phyloP scores from a whole-genome alignment of 2,797 vertebrate genomes.

The Florisuga fusca region DNA sequence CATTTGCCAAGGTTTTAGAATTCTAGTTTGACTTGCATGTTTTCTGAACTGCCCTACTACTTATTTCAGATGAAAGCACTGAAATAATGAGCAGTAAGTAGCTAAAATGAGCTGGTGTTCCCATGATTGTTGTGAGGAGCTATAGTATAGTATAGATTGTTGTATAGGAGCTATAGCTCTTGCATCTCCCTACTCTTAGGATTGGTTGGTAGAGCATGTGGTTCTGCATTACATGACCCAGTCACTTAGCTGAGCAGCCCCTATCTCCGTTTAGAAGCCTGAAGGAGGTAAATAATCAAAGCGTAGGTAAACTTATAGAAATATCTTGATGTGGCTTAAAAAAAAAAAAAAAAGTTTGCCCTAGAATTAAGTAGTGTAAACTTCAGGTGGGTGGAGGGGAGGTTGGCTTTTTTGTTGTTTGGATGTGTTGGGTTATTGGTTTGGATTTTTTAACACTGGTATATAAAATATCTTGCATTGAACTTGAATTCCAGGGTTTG shows the following conservation, averaged over 20 bases:
- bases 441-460: not conserved
- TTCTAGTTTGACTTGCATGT: not conserved
- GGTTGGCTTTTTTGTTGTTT: not conserved
- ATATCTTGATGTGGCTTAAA: not conserved
- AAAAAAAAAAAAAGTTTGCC: not conserved
- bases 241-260: not conserved
- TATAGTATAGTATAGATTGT: accelerated
- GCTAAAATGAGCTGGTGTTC: not conserved
- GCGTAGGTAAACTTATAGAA: not conserved
- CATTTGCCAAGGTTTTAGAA: not conserved
- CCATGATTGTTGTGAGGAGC: not conserved
- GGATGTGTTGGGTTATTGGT: not conserved
- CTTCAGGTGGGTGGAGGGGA: not conserved
- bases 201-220: accelerated
- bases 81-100: not conserved
- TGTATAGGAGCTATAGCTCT: not conserved
- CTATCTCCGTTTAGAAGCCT: not conserved
- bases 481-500: not conserved
- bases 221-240: accelerated
- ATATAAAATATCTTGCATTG: not conserved
- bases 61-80: not conserved
- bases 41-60: not conserved
- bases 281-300: not conserved
- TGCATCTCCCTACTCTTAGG: not conserved
- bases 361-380: not conserved